Evolutionary conservation across 53 echinoderm and acorn worm genomes (phyloP), one percentile per base, ranked within the genome.

Genomic region (Arbacia lixula): DNA sequence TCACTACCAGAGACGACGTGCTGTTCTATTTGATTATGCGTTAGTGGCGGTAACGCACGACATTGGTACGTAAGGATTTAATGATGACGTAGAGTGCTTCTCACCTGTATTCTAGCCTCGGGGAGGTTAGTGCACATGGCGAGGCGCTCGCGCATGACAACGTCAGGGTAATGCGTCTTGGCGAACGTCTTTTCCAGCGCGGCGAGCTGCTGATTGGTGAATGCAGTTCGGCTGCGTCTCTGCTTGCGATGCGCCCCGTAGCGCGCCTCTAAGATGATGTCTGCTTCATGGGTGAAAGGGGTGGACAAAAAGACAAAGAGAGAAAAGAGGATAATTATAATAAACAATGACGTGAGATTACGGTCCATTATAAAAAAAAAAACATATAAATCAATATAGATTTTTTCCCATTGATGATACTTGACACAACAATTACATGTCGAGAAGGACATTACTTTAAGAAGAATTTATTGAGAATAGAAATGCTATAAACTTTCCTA

Each of bases 91-190:
- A n/a, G n/a, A n/a, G n/a, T n/a, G n/a, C n/a, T n/a, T 9, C 68
- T 40, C 60, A 98, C 99, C 94, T 99, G 99, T 54, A 99, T 94
- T 53, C 99, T 71, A 1, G 99, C 98, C 40, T 99, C 99, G 0
- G 99, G 99, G 57, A 99, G 85, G 57, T 99, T 99, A 4, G 99
- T 99, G 65, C 99, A 99, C 92, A 99, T 99, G 4, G 99, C 99
- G 2, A 99, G 92, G 46, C 99, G 65, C 78, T 99, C 99, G 30
- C 99, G 43, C 93, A 99, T 90, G 0, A 94, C 94, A 12, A 99
- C 99, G 87, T 99, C 99, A 75, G 99, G 99, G 92, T 99, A 99
- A 76, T 99, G 99, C 5, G 99, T 98, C 79, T 99, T 99, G 10
- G 99, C 76, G 66, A 95, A 99, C 12, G 99, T 98, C 67, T 99